Evolutionary conservation across 1,140 invertebrate genomes (phyloP), one percentile per base, ranked within the genome.

Genomic region (Apolygus lucorum): DNA sequence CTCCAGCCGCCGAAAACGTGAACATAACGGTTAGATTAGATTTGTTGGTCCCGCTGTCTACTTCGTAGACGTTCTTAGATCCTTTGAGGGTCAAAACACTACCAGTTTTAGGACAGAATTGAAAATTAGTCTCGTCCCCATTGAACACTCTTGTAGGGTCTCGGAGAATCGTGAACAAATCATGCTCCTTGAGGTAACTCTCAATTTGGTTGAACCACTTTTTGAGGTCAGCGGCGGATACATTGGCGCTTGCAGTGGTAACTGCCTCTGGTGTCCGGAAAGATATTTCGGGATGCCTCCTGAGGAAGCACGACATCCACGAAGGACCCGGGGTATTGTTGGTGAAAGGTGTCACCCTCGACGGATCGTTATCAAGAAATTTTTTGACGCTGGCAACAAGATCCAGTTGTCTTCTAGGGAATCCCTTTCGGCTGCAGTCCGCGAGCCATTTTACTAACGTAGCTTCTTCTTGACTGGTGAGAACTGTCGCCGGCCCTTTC

Each of bases 81-180:
- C 67, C 67, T 65, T 34, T 70, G 26, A 34, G 22, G 27, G 29
- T 52, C 13, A 72, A 22, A 17, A 74, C 71, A 29, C 65, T 67
- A 21, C 71, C 62, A 14, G 64, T 29, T 49, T 66, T 68, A 27
- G 73, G 68, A 1, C 59, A 70, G 14, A 72, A 68, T 4, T 34
- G 59, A 11, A 74, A 70, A 11, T 26, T 68, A 63, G 28, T 67
- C 59, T 74, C 71, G 70, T 74, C 74, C 13, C 52, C 52, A 64
- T 74, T 74, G 28, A 73, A 73, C 1, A 72, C 63, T 59, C 71
- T 8, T 62, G 8, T 22, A 22, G 54, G 54, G 24, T 62, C 8
- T 8, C 14, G 24, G 14, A 62, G 54, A 62, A 62, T 62, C 8
- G 8, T 22, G 22, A n/a, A 14, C 4, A 13, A 22, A 22, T 22